phyloP scores from a whole-genome alignment of 2,113 vertebrate species.

The Myrmecobius fasciatus region DNA sequence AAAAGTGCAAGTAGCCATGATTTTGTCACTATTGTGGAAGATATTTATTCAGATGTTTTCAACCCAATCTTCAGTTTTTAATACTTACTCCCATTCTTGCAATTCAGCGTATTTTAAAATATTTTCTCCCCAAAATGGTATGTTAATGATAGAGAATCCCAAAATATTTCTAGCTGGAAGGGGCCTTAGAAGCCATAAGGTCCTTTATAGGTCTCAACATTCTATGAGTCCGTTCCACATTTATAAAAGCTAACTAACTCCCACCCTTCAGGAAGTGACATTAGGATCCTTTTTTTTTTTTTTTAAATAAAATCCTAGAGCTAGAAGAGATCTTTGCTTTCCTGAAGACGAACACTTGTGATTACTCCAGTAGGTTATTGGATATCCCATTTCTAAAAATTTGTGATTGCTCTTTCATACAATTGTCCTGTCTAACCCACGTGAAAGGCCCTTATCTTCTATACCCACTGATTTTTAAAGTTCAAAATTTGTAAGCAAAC shows the following conservation, averaged over 20 bases:
- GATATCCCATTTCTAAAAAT: neutral
- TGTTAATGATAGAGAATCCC: neutral
- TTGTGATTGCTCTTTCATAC: accelerated
- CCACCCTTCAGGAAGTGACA: neutral
- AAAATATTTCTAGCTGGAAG: neutral
- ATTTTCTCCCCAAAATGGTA: conserved; percentile 6
- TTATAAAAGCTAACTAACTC: neutral
- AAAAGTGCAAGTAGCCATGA: conserved; percentile 3
- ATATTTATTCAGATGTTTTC: conserved; percentile 2
- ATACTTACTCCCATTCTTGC: conserved; percentile 33
- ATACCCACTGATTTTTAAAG: conserved; percentile 28
- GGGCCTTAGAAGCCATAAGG: neutral
- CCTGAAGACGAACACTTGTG: neutral
- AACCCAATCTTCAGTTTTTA: conserved; percentile 43
- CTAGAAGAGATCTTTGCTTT: neutral
- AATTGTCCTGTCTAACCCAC: neutral
- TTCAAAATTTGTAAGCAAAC: neutral
- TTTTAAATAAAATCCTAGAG: neutral
- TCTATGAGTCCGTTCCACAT: neutral
- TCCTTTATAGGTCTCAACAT: neutral
- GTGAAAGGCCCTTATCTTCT: neutral
- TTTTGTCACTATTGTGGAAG: neutral
- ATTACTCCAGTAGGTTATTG: neutral
- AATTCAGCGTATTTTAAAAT: conserved; percentile 36
- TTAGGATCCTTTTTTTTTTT: accelerated